Percentiles rank a stretch among this genome's conserved stretches.
phyloP scores from a whole-genome alignment of 2,113 vertebrate species.

The Mungos mungo region DNA sequence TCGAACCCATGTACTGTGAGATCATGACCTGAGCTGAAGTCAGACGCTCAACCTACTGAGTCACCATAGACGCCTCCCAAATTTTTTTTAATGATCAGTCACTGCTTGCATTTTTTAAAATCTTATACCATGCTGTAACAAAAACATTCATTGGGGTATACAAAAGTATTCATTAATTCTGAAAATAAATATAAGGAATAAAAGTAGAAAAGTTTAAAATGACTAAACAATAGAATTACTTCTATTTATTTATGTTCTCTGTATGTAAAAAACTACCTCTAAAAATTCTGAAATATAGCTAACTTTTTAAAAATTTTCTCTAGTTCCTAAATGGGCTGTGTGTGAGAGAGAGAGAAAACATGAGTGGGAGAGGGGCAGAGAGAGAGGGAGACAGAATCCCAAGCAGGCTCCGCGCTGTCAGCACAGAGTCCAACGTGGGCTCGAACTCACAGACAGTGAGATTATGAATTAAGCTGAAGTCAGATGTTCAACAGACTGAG shows the following conservation, averaged over 20 bases:
- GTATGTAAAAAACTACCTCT: background rate
- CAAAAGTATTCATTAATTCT: background rate
- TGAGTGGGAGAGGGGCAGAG: no score
- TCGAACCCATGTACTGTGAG: no score
- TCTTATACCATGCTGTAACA: background rate
- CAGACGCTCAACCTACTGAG: no score
- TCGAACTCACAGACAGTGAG: no score
- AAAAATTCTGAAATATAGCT: background rate
- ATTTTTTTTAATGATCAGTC: background rate
- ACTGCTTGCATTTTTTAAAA: background rate
- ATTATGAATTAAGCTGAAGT: no score
- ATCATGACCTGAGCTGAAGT: no score
- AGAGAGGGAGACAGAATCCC: no score
- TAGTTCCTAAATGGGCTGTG: background rate
- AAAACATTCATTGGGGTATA: background rate
- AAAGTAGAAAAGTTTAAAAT: background rate
- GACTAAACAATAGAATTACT: background rate
- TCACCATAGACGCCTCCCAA: no score
- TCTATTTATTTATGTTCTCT: background rate
- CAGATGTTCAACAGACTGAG: no score
- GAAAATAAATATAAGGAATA: background rate
- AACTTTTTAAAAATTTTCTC: background rate
- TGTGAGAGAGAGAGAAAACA: no score
- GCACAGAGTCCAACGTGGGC: no score
- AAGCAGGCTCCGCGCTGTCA: no score